Conservation (phyloP, 2,113 vertebrate genomes). For the Cyprinus carpio region DNA sequence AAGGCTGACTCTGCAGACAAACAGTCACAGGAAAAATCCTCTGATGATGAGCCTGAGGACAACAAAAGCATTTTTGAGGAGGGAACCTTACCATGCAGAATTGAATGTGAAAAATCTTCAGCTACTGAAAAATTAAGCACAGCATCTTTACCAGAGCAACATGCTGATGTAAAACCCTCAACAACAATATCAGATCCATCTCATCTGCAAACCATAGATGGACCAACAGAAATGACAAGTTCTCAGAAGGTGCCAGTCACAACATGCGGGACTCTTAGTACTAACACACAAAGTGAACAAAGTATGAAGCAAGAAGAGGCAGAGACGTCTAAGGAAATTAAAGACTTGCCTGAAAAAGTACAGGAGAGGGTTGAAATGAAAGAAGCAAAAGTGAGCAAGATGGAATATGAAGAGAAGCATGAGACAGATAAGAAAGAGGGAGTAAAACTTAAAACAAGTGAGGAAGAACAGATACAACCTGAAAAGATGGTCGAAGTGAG, state of each 20-base stretch:
- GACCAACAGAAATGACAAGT: constrained; percentile 75
- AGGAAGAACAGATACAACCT: constrained; percentile 29
- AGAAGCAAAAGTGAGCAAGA: constrained; percentile 23
- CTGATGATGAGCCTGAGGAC: constrained; percentile 65
- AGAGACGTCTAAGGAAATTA: constrained; percentile 40
- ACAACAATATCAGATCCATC: constrained; percentile 46
- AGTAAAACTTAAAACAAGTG: neutral
- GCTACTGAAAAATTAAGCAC: constrained; percentile 57
- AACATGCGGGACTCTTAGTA: constrained; percentile 63
- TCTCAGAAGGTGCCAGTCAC: constrained; percentile 56
- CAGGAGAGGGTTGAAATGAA: constrained; percentile 34
- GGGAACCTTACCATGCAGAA: constrained; percentile 65
- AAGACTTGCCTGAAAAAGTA: constrained; percentile 46
- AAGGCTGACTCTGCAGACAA: constrained; percentile 70
- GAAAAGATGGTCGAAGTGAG: constrained; percentile 36
- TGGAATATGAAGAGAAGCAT: constrained; percentile 18
- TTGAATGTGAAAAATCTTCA: constrained; percentile 71
- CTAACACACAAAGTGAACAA: constrained; percentile 47
- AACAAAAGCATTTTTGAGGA: constrained; percentile 69
- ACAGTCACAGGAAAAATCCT: constrained; percentile 62
- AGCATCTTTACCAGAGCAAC: constrained; percentile 52
- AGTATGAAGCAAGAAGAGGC: constrained; percentile 53
- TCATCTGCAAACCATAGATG: constrained; percentile 70
- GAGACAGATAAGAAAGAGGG: neutral
- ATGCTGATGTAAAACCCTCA: constrained; percentile 52